Evolutionary conservation across 1,140 invertebrate species (phyloP).

Genomic region (Lucilia sericata): DNA sequence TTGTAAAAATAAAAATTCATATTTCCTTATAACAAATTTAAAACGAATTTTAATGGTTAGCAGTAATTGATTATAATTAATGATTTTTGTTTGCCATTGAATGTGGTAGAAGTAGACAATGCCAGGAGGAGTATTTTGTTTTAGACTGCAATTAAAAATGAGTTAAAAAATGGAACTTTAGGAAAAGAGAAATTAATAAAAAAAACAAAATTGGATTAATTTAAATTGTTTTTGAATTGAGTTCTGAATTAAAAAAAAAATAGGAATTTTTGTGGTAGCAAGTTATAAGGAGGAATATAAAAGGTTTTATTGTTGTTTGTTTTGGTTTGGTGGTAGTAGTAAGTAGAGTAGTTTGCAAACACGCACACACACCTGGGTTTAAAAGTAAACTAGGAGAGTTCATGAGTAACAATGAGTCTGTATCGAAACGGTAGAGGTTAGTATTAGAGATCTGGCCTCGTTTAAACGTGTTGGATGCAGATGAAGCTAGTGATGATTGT

Average conservation of each 20-base stretch:
- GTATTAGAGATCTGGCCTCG: slow-evolving; percentile 66
- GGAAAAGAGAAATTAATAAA: neutral
- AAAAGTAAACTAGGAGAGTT: slow-evolving; percentile 66
- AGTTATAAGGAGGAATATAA: neutral
- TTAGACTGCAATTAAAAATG: neutral
- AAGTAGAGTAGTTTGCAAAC: slow-evolving; percentile 33
- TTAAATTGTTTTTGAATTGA: neutral
- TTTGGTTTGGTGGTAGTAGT: neutral
- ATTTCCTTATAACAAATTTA: neutral
- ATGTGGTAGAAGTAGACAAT: neutral
- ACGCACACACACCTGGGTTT: slow-evolving; percentile 65
- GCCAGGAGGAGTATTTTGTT: neutral
- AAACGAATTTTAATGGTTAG: neutral
- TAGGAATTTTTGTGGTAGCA: slow-evolving; percentile 3
- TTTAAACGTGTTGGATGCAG: slow-evolving; percentile 58
- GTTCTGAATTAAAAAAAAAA: neutral
- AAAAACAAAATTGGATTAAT: neutral
- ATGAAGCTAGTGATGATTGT: slow-evolving; percentile 67
- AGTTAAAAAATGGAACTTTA: slow-evolving; percentile 22
- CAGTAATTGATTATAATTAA: neutral
- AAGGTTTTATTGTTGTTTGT: neutral
- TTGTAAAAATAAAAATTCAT: neutral
- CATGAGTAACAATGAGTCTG: slow-evolving; percentile 68
- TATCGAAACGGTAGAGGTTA: slow-evolving; percentile 64
- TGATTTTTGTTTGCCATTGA: neutral